Evolutionary conservation across 2,797 vertebrate species (phyloP).

Genomic region (Myiotriccus ornatus): DNA sequence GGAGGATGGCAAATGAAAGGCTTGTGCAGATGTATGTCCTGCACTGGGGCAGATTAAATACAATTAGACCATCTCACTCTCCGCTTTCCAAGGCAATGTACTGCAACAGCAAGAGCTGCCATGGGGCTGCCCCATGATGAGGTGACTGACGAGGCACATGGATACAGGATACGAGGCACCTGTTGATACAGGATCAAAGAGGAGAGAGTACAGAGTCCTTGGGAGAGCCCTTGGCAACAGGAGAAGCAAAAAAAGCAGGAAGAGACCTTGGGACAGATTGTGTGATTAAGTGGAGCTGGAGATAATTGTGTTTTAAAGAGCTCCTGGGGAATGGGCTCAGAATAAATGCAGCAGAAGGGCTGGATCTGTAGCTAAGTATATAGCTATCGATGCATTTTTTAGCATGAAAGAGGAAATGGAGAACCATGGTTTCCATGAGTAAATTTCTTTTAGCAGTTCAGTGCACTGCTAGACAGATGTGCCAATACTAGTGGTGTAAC

Average conservation of each 20-base stretch:
- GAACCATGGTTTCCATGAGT: background rate
- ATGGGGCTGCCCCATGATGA: background rate
- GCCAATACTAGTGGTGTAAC: background rate
- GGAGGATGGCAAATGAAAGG: background rate
- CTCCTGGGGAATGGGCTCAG: background rate
- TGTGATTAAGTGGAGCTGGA: slow-evolving; percentile 34
- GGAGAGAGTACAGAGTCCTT: background rate
- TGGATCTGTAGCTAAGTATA: background rate
- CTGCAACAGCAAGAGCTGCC: background rate
- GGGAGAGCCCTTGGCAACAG: background rate
- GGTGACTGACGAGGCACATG: background rate
- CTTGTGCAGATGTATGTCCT: background rate
- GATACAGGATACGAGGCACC: no score
- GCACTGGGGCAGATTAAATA: background rate
- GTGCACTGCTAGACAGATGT: background rate
- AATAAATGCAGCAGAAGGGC: background rate
- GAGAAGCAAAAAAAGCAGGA: background rate
- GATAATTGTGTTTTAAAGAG: slow-evolving; percentile 40
- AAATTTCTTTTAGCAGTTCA: background rate
- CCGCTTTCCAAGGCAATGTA: background rate
- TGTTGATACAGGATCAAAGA: background rate
- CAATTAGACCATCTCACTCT: background rate
- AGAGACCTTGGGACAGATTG: slow-evolving; percentile 37
- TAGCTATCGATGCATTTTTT: background rate
- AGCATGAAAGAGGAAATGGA: background rate